These are phyloP conservation scores for Ethmia dodecea DNA, from an alignment of 2,888 invertebrate genomes.

Conservation along the genomic window DNA sequence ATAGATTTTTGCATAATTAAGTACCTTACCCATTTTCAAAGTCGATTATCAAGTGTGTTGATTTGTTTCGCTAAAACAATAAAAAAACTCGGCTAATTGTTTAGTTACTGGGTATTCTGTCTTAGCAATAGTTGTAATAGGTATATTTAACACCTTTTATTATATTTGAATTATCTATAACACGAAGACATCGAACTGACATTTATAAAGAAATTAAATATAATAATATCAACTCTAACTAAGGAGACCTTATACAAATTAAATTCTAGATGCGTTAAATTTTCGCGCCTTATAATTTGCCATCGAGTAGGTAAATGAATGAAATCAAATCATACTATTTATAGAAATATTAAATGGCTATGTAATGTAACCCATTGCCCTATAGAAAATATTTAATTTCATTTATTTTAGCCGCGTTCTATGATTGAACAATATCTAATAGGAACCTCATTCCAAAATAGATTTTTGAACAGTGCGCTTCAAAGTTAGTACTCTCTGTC, in stretches of 20 bases:
- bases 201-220: not conserved
- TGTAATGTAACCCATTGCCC: conserved; percentile 14
- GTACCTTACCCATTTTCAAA: too few species aligned
- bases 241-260: not conserved
- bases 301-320: conserved; percentile 3
- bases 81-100: too few species aligned
- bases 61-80: too few species aligned
- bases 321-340: not conserved
- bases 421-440: conserved; percentile 22
- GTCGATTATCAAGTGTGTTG: too few species aligned
- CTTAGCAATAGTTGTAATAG: too few species aligned
- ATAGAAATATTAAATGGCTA: not conserved
- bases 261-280: not conserved
- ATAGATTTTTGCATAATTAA: too few species aligned
- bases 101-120: too few species aligned
- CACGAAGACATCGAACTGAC: too few species aligned
- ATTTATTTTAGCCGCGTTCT: conserved; percentile 21
- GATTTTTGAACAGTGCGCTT: conserved; percentile 30
- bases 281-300: conserved; percentile 2
- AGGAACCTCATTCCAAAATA: conserved; percentile 36
- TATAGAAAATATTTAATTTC: conserved; percentile 24
- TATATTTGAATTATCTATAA: too few species aligned
- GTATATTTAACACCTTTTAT: too few species aligned
- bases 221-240: not conserved
- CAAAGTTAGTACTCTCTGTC: conserved; percentile 32